Base-by-base conservation (phyloP, 2,888 invertebrate genomes). In the Drymonia ruficornis region DNA sequence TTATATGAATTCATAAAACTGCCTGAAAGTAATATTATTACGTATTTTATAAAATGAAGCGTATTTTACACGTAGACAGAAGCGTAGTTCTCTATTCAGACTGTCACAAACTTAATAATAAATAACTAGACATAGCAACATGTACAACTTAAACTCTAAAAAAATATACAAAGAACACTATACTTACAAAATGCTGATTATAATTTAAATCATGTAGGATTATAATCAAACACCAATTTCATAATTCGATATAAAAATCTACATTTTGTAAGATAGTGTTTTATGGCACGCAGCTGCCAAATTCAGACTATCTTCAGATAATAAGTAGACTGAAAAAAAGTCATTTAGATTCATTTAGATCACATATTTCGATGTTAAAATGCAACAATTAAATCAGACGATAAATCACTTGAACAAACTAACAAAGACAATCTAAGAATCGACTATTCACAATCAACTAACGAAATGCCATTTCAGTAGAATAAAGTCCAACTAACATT, bases 71-170 rank as follows among this genome's bases (percentile, higher is more conserved):
- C 61, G 50, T 28, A 55, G 48, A 70, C 65, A 56, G 44, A 69
- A 72, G 70, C 70, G 43, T 59, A 70, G 16, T 31, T 51, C 50
- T 38, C 52, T 61, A 66, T 49, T 72, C 72, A 69, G 69, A 71
- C 70, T 59, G 66, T 72, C 50, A 59, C 70, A 76, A 79, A 80
- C 83, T 83, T 85, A 83, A 70, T 72, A 82, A 84, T 84, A 84
- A 84, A 84, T 85, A 78, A 76, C 74, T 80, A 71, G 78, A 81
- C 74, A 81, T 5, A 66, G 65, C 65, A 62, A 78, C 50, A 70
- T 74, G 71, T 81, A 76, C 68, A 72, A 59, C 71, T 76, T 78
- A 71, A 61, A 77, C 40, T 16, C 52, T 68, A 71, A 52, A 55
- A 59, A 66, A 68, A 65, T 54, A 52, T 65, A 71, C 16, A 47